Conservation (phyloP, 2,888 invertebrate species). For the Barypeithes pellucidus region DNA sequence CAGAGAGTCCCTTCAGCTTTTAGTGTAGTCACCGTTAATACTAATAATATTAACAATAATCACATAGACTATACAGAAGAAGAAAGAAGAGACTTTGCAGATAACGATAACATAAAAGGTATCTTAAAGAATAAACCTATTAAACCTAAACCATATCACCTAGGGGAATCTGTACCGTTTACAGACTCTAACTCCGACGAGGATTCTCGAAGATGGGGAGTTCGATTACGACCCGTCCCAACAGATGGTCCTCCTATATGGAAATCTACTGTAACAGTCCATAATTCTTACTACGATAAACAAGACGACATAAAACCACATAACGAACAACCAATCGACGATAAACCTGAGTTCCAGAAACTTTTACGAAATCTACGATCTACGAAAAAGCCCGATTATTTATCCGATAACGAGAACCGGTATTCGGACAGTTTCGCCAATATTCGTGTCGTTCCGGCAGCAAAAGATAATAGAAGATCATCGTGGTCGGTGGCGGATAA, state of each 20-base stretch:
- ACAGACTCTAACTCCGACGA: constrained; percentile 57
- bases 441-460: constrained; percentile 54
- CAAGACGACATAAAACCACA: constrained; percentile 28
- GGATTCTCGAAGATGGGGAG: constrained; percentile 71
- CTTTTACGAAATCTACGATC: constrained; percentile 65
- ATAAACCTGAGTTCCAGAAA: constrained; percentile 67
- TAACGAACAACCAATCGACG: constrained; percentile 39
- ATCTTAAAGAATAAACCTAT: constrained; percentile 84
- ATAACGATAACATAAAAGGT: constrained; percentile 75
- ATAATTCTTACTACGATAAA: constrained; percentile 63
- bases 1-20: constrained; percentile 50
- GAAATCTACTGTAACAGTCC: constrained; percentile 70
- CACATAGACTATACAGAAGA: constrained; percentile 60
- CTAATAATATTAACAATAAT: constrained; percentile 63
- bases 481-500: constrained; percentile 72
- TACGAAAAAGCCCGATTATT: constrained; percentile 59
- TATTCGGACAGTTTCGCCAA: constrained; percentile 58
- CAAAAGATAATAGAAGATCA: constrained; percentile 58
- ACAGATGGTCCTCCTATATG: constrained; percentile 67
- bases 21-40: constrained; percentile 62
- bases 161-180: constrained; percentile 76
- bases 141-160: constrained; percentile 83
- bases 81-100: constrained; percentile 59
- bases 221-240: constrained; percentile 70
- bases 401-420: constrained; percentile 58